Conservation (phyloP, 2,113 vertebrate species). For the Hippocampus abdominalis region DNA sequence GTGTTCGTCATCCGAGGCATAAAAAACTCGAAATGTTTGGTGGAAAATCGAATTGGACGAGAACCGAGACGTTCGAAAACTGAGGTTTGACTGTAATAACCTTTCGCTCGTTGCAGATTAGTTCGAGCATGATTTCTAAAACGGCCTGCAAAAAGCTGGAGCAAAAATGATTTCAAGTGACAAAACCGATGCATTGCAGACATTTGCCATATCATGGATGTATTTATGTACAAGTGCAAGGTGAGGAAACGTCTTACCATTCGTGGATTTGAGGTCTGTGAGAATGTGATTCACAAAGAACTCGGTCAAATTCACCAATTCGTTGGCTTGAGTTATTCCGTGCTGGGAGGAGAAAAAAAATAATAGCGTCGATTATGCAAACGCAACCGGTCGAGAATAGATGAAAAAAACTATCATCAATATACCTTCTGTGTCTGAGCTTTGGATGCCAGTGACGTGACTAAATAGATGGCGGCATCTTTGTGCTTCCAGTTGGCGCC, state of each 20-base stretch:
- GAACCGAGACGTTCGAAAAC: no score
- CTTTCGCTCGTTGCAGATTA: no score
- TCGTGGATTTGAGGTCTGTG: conserved; percentile 87
- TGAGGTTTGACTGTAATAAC: no score
- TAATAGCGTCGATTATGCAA: not conserved
- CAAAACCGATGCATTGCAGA: not conserved
- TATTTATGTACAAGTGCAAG: no score
- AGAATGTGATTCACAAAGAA: conserved; percentile 97
- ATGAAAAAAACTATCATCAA: not conserved
- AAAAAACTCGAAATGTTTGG: no score
- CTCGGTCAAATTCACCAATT: conserved; percentile 92
- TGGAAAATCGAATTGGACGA: no score
- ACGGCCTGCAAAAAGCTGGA: no score
- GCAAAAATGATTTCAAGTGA: not conserved
- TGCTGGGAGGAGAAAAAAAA: conserved; percentile 72
- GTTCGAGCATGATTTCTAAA: no score
- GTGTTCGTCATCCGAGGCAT: no score
- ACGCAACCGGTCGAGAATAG: not conserved
- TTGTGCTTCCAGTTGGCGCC: conserved; percentile 96
- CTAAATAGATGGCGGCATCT: conserved; percentile 96
- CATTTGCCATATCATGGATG: not conserved
- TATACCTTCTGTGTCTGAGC: conserved; percentile 97
- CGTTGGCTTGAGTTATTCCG: conserved; percentile 98
- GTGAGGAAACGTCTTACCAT: conserved; percentile 70
- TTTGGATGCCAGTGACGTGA: conserved; percentile 96